These are phyloP conservation scores for Sycophila texana DNA, from an alignment of 2,888 invertebrate genomes.

Conservation along the genomic window DNA sequence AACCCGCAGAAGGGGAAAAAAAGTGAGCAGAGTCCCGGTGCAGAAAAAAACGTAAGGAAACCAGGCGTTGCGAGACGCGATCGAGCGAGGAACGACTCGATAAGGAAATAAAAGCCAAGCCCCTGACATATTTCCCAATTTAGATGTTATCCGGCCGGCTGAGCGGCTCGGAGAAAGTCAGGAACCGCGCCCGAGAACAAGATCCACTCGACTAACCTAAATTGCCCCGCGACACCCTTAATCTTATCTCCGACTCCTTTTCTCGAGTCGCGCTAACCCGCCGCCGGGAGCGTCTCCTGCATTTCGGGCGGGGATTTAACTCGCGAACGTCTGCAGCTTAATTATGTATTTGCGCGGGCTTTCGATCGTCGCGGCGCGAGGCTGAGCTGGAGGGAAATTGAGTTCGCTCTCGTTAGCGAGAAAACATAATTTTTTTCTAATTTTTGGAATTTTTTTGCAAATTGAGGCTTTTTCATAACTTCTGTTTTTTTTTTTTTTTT, in stretches of 20 bases:
- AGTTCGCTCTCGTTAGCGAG: no score
- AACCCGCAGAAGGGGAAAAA: background rate
- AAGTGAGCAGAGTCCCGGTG: background rate
- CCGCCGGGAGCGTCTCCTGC: background rate
- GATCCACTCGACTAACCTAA: conserved; percentile 37
- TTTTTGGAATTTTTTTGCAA: no score
- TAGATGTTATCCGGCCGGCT: conserved; percentile 29
- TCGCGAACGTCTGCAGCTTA: no score
- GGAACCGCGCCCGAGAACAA: conserved; percentile 2
- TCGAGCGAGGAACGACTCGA: conserved; percentile 12
- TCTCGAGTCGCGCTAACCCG: background rate
- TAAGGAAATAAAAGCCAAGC: conserved; percentile 22
- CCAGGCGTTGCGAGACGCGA: conserved; percentile 1
- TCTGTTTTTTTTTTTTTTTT: no score
- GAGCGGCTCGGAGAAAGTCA: background rate
- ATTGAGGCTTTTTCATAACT: no score
- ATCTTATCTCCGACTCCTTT: conserved; percentile 28
- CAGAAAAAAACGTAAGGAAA: background rate
- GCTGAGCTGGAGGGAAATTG: no score
- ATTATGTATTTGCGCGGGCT: no score
- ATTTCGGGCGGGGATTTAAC: background rate
- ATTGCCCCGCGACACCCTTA: conserved; percentile 22
- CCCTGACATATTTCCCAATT: conserved; percentile 45
- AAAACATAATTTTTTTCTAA: no score
- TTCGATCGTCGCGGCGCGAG: no score